These are phyloP conservation scores for Chromoteleia sp. DNA, from an alignment of 2,888 invertebrate species.

Conservation along the genomic window DNA sequence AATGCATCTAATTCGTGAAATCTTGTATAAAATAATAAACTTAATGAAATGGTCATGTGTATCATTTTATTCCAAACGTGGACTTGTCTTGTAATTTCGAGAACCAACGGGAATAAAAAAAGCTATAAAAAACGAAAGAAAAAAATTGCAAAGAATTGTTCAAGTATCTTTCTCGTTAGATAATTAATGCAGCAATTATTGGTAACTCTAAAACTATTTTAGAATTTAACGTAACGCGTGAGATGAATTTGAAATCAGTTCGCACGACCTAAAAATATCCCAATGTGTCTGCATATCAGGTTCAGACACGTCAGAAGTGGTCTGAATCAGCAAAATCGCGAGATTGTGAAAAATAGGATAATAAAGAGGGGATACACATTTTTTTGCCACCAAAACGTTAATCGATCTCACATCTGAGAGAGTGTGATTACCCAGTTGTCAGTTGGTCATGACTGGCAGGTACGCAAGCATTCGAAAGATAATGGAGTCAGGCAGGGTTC, in stretches of 20 bases:
- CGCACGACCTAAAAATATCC: constrained; percentile 30
- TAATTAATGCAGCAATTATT: constrained; percentile 72
- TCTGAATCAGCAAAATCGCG: constrained; percentile 61
- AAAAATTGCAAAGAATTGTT: too few species aligned
- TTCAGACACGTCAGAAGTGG: constrained; percentile 37
- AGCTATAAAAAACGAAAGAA: too few species aligned
- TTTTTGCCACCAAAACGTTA: constrained; percentile 63
- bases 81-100: too few species aligned
- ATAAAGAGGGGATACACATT: constrained; percentile 50
- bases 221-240: constrained; percentile 79
- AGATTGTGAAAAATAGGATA: constrained; percentile 63
- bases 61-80: too few species aligned
- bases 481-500: constrained; percentile 76
- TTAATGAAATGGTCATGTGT: too few species aligned
- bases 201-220: constrained; percentile 47
- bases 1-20: too few species aligned
- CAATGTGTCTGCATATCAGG: constrained; percentile 23
- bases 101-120: too few species aligned
- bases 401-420: constrained; percentile 62
- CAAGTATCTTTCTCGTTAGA: too few species aligned
- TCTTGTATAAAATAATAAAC: too few species aligned
- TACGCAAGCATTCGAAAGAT: constrained; percentile 67
- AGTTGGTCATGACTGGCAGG: constrained; percentile 75
- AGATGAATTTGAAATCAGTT: constrained; percentile 81
- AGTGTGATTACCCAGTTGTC: constrained; percentile 70